Evolutionary conservation across 1,140 invertebrate species (phyloP).

Genomic region (Drosophila mojavensis): DNA sequence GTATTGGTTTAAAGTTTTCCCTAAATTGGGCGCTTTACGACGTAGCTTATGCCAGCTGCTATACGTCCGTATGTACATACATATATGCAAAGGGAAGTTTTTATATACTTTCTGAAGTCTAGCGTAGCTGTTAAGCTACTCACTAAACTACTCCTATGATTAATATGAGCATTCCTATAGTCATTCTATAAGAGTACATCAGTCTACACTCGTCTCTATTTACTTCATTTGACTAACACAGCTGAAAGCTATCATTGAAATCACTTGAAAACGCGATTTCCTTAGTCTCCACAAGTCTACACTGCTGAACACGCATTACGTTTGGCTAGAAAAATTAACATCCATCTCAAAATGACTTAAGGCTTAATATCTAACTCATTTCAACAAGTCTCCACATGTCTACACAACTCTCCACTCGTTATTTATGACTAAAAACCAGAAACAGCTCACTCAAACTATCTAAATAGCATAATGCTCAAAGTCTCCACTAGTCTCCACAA

Average conservation of each 20-base stretch:
- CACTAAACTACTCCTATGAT: too few species aligned
- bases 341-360: not conserved
- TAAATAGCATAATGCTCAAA: not conserved
- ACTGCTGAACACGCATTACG: slow-evolving; percentile 2
- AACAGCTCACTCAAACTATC: too few species aligned
- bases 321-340: not conserved
- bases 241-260: not conserved
- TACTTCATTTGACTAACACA: not conserved
- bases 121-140: too few species aligned
- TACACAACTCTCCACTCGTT: not conserved
- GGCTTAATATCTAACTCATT: not conserved
- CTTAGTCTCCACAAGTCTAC: slow-evolving; percentile 3
- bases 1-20: slow-evolving; percentile 51
- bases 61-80: not conserved
- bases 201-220: too few species aligned
- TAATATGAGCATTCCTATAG: not conserved
- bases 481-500: not conserved
- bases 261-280: not conserved
- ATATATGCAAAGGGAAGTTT: too few species aligned
- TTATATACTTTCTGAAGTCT: too few species aligned
- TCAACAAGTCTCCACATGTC: not conserved
- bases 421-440: too few species aligned
- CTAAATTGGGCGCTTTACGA: slow-evolving; percentile 20
- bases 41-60: not conserved
- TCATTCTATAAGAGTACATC: slow-evolving; percentile 2